Evolutionary conservation across 2,113 vertebrate genomes (phyloP).

Genomic region (Puffinus mauretanicus): DNA sequence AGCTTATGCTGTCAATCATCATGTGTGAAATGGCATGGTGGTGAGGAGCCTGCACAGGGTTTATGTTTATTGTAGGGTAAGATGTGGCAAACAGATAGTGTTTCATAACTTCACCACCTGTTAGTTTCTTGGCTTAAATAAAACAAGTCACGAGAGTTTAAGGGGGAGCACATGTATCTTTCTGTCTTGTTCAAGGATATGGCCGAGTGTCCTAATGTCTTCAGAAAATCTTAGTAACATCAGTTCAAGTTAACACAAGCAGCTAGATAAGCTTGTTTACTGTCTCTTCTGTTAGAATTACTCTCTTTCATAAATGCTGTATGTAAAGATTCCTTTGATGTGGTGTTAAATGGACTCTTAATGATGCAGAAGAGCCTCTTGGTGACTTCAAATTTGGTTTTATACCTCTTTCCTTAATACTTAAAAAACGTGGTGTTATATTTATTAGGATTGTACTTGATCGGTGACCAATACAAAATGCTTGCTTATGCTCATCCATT

Average conservation of each 20-base stretch:
- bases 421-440: neutral
- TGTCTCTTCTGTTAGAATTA: slow-evolving; percentile 31
- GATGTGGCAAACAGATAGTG: slow-evolving; percentile 63
- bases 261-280: neutral
- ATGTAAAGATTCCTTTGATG: slow-evolving; percentile 46
- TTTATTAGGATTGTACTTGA: neutral
- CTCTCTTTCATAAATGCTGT: neutral
- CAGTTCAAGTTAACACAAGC: neutral
- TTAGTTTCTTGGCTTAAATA: slow-evolving; percentile 67
- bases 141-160: slow-evolving; percentile 54
- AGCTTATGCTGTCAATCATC: slow-evolving; percentile 91
- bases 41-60: slow-evolving; percentile 59
- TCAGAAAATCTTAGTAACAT: slow-evolving; percentile 35
- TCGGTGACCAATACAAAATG: neutral
- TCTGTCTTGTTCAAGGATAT: slow-evolving; percentile 46
- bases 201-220: slow-evolving; percentile 48
- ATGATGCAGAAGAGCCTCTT: neutral
- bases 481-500: slow-evolving; percentile 9
- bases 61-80: slow-evolving; percentile 59
- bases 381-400: neutral
- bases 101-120: slow-evolving; percentile 76
- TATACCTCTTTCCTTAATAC: neutral
- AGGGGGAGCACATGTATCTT: slow-evolving; percentile 42
- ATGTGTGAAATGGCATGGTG: slow-evolving; percentile 70
- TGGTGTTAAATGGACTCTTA: neutral